These are phyloP conservation scores for Drosophila ambigua DNA, from an alignment of 1,140 invertebrate species.

Conservation along the genomic window DNA sequence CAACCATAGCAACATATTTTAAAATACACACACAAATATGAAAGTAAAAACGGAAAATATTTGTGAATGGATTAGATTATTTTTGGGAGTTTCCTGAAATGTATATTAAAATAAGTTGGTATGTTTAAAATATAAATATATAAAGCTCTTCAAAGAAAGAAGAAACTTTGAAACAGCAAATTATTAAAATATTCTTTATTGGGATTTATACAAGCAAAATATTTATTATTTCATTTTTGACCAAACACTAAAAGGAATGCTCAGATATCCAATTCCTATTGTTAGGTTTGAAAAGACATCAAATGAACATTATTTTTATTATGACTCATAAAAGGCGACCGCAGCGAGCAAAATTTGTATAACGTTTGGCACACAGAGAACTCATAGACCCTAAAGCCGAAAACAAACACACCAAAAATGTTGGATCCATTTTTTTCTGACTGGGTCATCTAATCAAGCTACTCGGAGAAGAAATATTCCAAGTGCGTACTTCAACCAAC, in stretches of 20 bases:
- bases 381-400: slow-evolving; percentile 27
- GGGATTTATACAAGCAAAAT: slow-evolving; percentile 1
- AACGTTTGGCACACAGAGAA: slow-evolving; percentile 36
- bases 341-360: slow-evolving; percentile 45
- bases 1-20: too few species aligned
- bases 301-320: slow-evolving; percentile 81
- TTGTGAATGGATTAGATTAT: slow-evolving; percentile 59
- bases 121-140: slow-evolving; percentile 1
- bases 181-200: background rate
- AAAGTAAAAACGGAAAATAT: too few species aligned
- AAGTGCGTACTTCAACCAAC: slow-evolving; percentile 76
- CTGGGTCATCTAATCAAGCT: slow-evolving; percentile 53
- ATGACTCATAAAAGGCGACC: slow-evolving; percentile 71
- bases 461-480: slow-evolving; percentile 53
- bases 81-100: slow-evolving; percentile 20
- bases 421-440: slow-evolving; percentile 45
- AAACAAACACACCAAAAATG: slow-evolving; percentile 44
- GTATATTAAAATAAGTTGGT: slow-evolving; percentile 36
- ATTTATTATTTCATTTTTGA: slow-evolving; percentile 65
- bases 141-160: slow-evolving; percentile 13
- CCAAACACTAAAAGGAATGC: slow-evolving; percentile 62
- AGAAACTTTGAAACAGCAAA: too few species aligned
- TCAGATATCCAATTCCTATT: slow-evolving; percentile 41
- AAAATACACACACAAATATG: too few species aligned
- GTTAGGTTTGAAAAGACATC: slow-evolving; percentile 52